Percentiles rank a stretch among this genome's conserved stretches.
These are phyloP conservation scores for Labeo rohita DNA, from an alignment of 2,113 vertebrate genomes.

Conservation along the genomic window DNA sequence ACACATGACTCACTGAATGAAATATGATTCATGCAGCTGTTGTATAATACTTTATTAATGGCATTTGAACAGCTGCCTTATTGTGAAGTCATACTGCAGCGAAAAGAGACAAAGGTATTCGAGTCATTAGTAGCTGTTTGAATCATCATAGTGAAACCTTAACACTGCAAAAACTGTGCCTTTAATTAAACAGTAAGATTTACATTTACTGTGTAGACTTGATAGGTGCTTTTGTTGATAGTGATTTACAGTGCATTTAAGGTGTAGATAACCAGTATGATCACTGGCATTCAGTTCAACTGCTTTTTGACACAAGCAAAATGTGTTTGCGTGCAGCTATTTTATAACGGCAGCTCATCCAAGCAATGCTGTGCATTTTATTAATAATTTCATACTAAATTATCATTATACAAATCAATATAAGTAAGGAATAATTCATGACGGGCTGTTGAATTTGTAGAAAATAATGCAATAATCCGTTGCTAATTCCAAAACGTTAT, in stretches of 20 bases:
- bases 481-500: too few species aligned
- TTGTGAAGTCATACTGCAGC: not conserved
- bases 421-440: too few species aligned
- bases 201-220: not conserved
- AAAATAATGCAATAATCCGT: too few species aligned
- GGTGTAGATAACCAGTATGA: not conserved
- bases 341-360: not conserved
- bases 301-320: not conserved
- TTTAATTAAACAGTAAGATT: not conserved
- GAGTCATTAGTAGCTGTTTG: not conserved
- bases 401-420: too few species aligned
- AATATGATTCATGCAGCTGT: slow-evolving; percentile 22
- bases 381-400: too few species aligned
- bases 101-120: not conserved
- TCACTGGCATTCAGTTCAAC: too few species aligned
- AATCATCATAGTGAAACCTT: not conserved
- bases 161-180: not conserved
- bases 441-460: too few species aligned
- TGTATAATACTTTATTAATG: slow-evolving; percentile 18
- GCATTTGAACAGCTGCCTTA: not conserved
- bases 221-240: not conserved
- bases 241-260: not conserved
- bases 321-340: not conserved
- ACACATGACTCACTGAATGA: slow-evolving; percentile 17
- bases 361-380: too few species aligned